Percentiles rank a stretch among this genome's conserved stretches.
phyloP scores from a whole-genome alignment of 2,888 invertebrate genomes.

The Patella caerulea region DNA sequence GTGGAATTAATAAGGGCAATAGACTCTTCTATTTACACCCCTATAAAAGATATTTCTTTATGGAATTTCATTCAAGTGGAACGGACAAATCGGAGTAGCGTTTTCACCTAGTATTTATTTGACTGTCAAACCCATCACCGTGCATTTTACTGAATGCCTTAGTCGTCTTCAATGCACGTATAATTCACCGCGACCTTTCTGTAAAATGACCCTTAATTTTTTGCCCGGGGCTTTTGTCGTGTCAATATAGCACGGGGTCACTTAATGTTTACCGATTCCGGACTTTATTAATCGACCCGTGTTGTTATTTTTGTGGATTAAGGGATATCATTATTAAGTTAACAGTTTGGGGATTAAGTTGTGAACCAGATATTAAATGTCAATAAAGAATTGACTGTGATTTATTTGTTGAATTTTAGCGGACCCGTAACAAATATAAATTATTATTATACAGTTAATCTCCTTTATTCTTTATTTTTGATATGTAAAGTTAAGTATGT shows the following conservation, averaged over 20 bases:
- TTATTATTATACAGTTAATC: too few relatives aligned
- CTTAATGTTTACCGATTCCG: not conserved
- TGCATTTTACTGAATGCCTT: too few relatives aligned
- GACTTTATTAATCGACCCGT: not conserved
- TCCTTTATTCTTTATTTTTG: too few relatives aligned
- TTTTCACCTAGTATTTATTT: not conserved
- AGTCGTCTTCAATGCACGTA: too few relatives aligned
- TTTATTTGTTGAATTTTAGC: too few relatives aligned
- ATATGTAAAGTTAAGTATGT: too few relatives aligned
- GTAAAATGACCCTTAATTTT: not conserved
- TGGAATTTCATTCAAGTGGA: not conserved
- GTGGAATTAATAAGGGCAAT: not conserved
- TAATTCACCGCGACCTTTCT: not conserved
- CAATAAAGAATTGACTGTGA: too few relatives aligned
- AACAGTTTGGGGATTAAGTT: too few relatives aligned
- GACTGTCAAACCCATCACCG: too few relatives aligned
- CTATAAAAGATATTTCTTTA: conserved; percentile 2
- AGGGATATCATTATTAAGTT: not conserved
- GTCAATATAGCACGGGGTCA: not conserved
- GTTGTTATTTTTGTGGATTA: conserved; percentile 7
- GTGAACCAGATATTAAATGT: not conserved
- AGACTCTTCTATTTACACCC: conserved; percentile 7
- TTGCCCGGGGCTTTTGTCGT: not conserved
- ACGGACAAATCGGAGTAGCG: not conserved
- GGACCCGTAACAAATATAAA: too few relatives aligned